Evolutionary conservation across 2,888 invertebrate species (phyloP).

Genomic region (Nemoura dubitans): DNA sequence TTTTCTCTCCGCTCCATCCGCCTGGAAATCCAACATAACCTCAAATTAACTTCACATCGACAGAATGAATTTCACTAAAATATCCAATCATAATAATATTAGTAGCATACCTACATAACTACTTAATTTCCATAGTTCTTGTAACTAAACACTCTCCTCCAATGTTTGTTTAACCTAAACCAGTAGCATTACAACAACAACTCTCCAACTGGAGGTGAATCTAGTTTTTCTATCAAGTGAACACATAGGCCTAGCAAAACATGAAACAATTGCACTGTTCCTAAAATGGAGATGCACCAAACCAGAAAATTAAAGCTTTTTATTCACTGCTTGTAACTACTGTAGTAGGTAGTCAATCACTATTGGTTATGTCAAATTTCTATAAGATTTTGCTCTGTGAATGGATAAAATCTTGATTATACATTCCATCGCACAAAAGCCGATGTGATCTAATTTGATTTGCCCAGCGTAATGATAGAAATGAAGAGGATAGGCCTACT

Average conservation of each 20-base stretch:
- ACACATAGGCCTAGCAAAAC: not conserved
- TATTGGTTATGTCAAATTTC: not conserved
- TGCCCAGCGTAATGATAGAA: slow-evolving; percentile 15
- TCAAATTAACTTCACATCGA: not conserved
- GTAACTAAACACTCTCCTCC: not conserved
- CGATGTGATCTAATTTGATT: slow-evolving; percentile 18
- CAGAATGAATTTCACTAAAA: not conserved
- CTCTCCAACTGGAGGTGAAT: not conserved
- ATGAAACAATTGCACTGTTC: not conserved
- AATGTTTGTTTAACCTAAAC: not conserved
- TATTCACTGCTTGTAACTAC: not conserved
- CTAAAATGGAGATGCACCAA: slow-evolving; percentile 13
- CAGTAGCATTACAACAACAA: not conserved
- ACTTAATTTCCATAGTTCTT: not conserved
- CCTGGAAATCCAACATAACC: slow-evolving; percentile 38
- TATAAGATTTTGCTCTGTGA: slow-evolving; percentile 29
- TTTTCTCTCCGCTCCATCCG: slow-evolving; percentile 47
- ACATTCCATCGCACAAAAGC: not conserved
- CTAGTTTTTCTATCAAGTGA: not conserved
- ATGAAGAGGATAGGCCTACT: slow-evolving; percentile 36
- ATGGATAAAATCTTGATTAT: slow-evolving; percentile 38
- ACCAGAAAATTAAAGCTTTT: slow-evolving; percentile 16
- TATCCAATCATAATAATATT: not conserved
- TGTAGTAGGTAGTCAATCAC: not conserved
- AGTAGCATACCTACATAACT: not conserved